phyloP scores from a whole-genome alignment of 2,797 vertebrate genomes.

The Anniella stebbinsi region DNA sequence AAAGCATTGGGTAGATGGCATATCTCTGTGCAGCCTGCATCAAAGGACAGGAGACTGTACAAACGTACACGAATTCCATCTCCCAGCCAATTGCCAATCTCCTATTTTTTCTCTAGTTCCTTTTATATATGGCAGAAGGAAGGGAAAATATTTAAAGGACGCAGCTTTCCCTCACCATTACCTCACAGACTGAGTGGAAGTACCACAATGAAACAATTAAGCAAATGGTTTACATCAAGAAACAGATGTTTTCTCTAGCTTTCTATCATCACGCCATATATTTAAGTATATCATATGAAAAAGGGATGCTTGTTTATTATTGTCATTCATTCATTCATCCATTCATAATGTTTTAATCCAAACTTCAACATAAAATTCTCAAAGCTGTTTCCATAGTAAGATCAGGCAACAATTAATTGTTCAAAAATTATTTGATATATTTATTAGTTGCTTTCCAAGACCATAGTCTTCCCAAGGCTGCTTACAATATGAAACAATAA shows the following conservation, averaged over 20 bases:
- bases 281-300: slow-evolving; percentile 31
- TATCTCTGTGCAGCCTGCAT: neutral
- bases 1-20: neutral
- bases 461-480: too few relatives aligned
- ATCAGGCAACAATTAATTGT: neutral
- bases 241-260: slow-evolving; percentile 68
- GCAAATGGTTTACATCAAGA: slow-evolving; percentile 70
- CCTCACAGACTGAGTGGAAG: neutral
- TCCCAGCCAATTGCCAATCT: neutral
- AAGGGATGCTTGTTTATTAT: slow-evolving; percentile 27
- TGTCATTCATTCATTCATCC: neutral
- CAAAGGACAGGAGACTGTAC: neutral
- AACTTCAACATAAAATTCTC: neutral
- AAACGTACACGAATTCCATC: neutral
- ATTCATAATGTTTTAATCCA: neutral
- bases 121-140: too few relatives aligned
- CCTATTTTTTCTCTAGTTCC: neutral
- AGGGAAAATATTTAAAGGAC: neutral
- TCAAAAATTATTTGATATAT: too few relatives aligned
- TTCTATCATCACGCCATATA: slow-evolving; percentile 52
- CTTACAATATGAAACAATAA: too few relatives aligned
- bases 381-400: neutral
- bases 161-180: neutral
- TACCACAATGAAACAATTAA: slow-evolving; percentile 39
- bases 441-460: too few relatives aligned